Conservation (phyloP, 2,113 vertebrate species). For the Ellobius talpinus region DNA sequence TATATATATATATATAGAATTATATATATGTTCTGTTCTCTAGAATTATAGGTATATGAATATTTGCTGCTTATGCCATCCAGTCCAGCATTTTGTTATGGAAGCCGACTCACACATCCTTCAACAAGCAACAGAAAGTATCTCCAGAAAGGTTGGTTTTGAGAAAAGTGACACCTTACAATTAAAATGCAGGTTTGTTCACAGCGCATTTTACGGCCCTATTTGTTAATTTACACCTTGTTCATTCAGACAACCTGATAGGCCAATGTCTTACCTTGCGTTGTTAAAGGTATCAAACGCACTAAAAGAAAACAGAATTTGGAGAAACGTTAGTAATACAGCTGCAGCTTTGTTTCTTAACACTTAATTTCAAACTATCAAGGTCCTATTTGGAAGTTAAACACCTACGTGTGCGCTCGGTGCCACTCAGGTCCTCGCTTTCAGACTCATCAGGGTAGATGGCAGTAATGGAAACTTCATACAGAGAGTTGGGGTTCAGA, state of each 20-base stretch:
- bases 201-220: background rate
- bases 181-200: background rate
- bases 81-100: background rate
- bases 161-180: background rate
- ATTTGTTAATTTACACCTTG: conserved; percentile 16
- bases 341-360: conserved; percentile 29
- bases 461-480: conserved; percentile 94
- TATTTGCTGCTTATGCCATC: background rate
- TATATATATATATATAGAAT: too few species aligned
- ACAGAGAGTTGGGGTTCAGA: conserved; percentile 93
- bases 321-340: conserved; percentile 58
- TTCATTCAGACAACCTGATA: background rate
- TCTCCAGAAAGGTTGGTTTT: background rate
- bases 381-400: conserved; percentile 14
- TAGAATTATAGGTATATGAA: background rate
- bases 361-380: conserved; percentile 39
- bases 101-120: background rate
- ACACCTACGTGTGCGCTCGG: conserved; percentile 93
- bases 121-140: background rate
- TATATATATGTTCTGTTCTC: too few species aligned
- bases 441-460: conserved; percentile 99
- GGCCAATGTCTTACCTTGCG: conserved; percentile 89
- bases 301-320: conserved; percentile 88
- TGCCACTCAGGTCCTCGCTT: conserved; percentile 94
- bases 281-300: conserved; percentile 86